phyloP scores from a whole-genome alignment of 2,797 vertebrate species.

The Morelia viridis region DNA sequence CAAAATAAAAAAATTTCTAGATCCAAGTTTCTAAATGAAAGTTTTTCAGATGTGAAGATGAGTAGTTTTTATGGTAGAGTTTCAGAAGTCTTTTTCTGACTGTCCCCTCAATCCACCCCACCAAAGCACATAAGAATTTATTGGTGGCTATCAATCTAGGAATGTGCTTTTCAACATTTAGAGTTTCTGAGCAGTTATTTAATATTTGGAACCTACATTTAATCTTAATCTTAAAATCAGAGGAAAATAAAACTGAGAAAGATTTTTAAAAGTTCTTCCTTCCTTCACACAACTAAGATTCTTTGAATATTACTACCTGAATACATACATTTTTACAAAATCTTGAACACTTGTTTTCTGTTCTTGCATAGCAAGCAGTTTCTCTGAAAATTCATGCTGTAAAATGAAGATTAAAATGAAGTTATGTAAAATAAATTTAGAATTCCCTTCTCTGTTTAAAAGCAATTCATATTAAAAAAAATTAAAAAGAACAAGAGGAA shows the following conservation, averaged over 20 bases:
- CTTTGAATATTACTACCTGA: neutral
- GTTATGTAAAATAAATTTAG: constrained; percentile 21
- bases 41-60: neutral
- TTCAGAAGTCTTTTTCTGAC: neutral
- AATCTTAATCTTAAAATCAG: neutral
- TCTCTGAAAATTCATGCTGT: constrained; percentile 61
- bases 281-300: neutral
- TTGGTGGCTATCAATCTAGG: neutral
- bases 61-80: neutral
- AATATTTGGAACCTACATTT: neutral
- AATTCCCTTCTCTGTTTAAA: neutral
- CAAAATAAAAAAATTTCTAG: neutral
- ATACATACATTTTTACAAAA: constrained; percentile 67
- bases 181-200: neutral
- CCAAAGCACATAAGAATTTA: neutral
- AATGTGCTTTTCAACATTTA: neutral
- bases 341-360: constrained; percentile 58
- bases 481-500: neutral
- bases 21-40: neutral
- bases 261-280: neutral
- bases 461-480: neutral
- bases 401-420: constrained; percentile 48
- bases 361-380: constrained; percentile 46
- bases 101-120: neutral
- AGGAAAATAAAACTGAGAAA: constrained; percentile 6